Base-by-base conservation (phyloP, 2,888 invertebrate species). In the Drosophila phalerata region DNA sequence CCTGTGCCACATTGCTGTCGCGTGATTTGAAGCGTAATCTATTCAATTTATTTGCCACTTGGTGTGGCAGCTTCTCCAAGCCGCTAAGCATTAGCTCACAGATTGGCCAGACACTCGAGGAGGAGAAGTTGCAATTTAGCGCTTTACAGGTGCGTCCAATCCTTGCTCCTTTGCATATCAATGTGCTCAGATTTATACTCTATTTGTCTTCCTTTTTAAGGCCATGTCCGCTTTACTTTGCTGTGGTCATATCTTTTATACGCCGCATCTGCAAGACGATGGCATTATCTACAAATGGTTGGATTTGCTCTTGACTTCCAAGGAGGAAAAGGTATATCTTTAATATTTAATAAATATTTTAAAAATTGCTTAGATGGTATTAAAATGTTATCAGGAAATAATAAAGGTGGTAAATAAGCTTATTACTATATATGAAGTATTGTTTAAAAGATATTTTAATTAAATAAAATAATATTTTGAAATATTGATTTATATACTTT, bases 211-310 rank as follows among this genome's bases (percentile, higher is more conserved):
- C 17, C 42, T 10, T 0, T 19, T 94, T 57, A 94, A 98, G 94
- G 99, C 99, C 2, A 98, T 99, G 97, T 98, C 98, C 71, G 97
- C 98, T 10, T 94, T 99, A 28, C 94, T 99, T 1, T 98, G 98
- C 91, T 99, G 99, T 92, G 99, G 99, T 0, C 96, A 98, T 0
- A 97, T 98, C 85, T 99, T 99, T 92, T 97, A 98, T 87, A 95
- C 96, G 0, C 94, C 95, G 51, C 96, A 96, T 30, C 93, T 97
- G 37, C 95, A 96, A 9, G 98, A 98, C 90, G 99, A 99, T 89
- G 98, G 98, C 49, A 95, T 97, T 5, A 95, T 98, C 81, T 99
- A 98, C 92, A 95, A 97, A 61, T 99, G 99, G 99, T 94, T 99
- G 61, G 97, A 98, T 92, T 95, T 96, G 83, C 94, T 99, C 90